Evolutionary conservation across 1,140 invertebrate species (phyloP).

Genomic region (Helicoverpa zea): DNA sequence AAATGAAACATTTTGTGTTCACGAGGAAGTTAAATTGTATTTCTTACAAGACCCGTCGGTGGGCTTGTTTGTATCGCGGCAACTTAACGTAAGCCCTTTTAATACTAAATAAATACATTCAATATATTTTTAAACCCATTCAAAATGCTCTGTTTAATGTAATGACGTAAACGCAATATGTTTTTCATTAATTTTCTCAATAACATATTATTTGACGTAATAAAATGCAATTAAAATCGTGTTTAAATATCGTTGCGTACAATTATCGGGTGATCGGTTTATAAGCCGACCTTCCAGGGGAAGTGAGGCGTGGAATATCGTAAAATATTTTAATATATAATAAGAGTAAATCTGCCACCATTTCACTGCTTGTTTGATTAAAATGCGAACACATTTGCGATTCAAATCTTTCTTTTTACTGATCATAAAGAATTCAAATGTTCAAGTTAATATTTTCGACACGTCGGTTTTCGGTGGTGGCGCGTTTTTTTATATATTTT

Average conservation of each 20-base stretch:
- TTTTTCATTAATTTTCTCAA: constrained; percentile 1
- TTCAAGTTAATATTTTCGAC: constrained; percentile 80
- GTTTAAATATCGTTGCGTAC: neutral
- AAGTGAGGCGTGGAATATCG: constrained; percentile 23
- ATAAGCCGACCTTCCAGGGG: neutral
- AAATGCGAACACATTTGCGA: constrained; percentile 82
- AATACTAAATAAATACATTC: constrained; percentile 49
- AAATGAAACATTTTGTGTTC: constrained; percentile 78
- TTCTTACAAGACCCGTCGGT: constrained; percentile 68
- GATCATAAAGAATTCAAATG: constrained; percentile 85
- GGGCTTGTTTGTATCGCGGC: constrained; percentile 62
- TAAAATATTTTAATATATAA: constrained; percentile 56
- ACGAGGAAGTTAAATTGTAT: constrained; percentile 77
- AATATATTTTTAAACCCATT: neutral
- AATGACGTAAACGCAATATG: neutral
- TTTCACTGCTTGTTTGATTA: constrained; percentile 73
- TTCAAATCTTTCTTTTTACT: constrained; percentile 84
- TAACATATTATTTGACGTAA: neutral
- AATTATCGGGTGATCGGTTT: constrained; percentile 2
- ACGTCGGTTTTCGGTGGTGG: constrained; percentile 64
- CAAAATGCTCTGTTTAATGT: constrained; percentile 12
- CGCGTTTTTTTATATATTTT: constrained; percentile 49
- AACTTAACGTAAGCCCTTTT: constrained; percentile 62
- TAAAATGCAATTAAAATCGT: neutral
- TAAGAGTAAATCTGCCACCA: constrained; percentile 53